phyloP scores from a whole-genome alignment of 1,140 invertebrate species.

The Bicyclus anynana region DNA sequence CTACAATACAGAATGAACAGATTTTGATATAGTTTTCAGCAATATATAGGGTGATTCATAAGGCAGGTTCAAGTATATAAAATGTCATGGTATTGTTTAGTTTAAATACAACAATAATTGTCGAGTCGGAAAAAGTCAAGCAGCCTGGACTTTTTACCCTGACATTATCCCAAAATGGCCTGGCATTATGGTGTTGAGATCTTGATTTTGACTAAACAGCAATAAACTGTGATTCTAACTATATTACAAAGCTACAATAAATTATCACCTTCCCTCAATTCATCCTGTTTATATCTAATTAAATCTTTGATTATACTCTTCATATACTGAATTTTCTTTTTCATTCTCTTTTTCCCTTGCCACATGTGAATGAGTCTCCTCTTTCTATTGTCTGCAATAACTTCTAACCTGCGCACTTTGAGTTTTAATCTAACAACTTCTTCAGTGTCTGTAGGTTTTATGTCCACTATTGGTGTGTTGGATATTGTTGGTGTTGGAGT shows the following conservation, averaged over 20 bases:
- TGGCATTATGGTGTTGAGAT: no score
- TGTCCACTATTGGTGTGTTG: slow-evolving; percentile 32
- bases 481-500: slow-evolving; percentile 44
- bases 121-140: no score
- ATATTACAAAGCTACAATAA: background rate
- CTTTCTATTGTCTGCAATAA: slow-evolving; percentile 48
- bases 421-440: slow-evolving; percentile 52
- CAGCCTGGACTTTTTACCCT: no score
- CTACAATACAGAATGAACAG: no score
- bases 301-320: slow-evolving; percentile 47
- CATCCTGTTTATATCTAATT: slow-evolving; percentile 37
- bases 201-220: no score
- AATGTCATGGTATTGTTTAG: no score
- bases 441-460: slow-evolving; percentile 39
- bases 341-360: slow-evolving; percentile 36
- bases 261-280: background rate
- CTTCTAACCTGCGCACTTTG: slow-evolving; percentile 48
- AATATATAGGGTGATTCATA: no score
- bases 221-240: background rate
- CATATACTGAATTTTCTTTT: slow-evolving; percentile 44
- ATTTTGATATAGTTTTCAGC: no score
- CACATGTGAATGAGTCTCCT: slow-evolving; percentile 41
- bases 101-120: no score
- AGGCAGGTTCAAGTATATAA: no score
- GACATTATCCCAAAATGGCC: no score